Evolutionary conservation across 2,113 vertebrate genomes (phyloP).

Genomic region (Pantherophis guttatus): DNA sequence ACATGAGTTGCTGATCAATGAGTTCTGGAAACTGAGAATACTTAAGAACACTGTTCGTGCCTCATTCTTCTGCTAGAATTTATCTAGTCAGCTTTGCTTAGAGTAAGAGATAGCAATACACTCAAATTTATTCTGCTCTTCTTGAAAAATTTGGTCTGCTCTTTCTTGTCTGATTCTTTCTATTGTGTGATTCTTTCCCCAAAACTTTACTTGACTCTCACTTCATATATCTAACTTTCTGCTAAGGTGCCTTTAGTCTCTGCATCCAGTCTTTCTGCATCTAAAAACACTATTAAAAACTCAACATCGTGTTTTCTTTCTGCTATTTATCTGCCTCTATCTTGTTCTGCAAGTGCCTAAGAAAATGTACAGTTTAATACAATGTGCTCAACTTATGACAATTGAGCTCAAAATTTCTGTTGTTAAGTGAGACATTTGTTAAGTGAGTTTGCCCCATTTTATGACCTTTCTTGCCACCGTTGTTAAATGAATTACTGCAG

Average conservation of each 20-base stretch:
- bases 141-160: background rate
- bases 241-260: background rate
- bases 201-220: background rate
- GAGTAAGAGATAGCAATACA: background rate
- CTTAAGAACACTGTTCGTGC: too few species aligned
- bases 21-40: too few species aligned
- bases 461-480: too few species aligned
- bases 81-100: background rate
- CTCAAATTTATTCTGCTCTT: background rate
- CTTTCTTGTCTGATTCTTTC: background rate
- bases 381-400: background rate
- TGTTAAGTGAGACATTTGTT: too few species aligned
- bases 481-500: too few species aligned
- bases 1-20: too few species aligned
- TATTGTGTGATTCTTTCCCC: background rate
- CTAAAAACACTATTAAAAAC: background rate
- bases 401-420: too few species aligned
- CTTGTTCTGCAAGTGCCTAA: background rate
- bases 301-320: background rate
- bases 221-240: background rate
- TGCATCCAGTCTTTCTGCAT: background rate
- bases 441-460: too few species aligned
- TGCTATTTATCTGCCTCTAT: background rate
- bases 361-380: background rate
- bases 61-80: too few species aligned